phyloP scores from a whole-genome alignment of 2,888 invertebrate genomes.

The Helicoverpa assulta region DNA sequence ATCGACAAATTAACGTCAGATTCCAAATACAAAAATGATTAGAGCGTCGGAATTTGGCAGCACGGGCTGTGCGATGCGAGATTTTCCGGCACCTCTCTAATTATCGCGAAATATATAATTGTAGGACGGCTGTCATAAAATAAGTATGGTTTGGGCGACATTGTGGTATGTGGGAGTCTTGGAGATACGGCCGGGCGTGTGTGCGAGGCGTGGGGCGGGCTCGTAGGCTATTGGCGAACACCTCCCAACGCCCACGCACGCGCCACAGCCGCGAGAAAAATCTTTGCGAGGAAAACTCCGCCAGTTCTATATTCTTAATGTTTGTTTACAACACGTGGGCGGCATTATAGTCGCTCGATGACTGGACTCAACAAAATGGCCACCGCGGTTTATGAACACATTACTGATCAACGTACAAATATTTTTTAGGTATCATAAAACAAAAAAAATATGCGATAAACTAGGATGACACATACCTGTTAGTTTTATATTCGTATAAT shows the following conservation, averaged over 20 bases:
- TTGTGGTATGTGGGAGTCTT: constrained; percentile 61
- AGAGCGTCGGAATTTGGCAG: constrained; percentile 42
- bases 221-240: constrained; percentile 87
- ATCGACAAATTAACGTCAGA: constrained; percentile 37
- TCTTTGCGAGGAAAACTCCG: constrained; percentile 81
- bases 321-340: constrained; percentile 80
- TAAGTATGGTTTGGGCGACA: constrained; percentile 45
- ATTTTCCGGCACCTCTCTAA: constrained; percentile 50
- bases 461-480: background rate
- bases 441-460: background rate
- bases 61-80: constrained; percentile 14
- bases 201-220: constrained; percentile 83
- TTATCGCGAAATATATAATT: constrained; percentile 50
- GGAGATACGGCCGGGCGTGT: constrained; percentile 73
- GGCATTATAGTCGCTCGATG: constrained; percentile 71
- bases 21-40: constrained; percentile 36
- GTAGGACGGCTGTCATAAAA: constrained; percentile 47
- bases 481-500: constrained; percentile 14
- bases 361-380: constrained; percentile 75
- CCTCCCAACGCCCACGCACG: constrained; percentile 90
- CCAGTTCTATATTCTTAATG: constrained; percentile 74
- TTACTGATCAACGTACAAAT: constrained; percentile 60
- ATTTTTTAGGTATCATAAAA: constrained; percentile 43
- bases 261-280: constrained; percentile 83
- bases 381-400: constrained; percentile 69